Conservation (phyloP, 2,797 vertebrate genomes). For the Heterohyrax brucei region DNA sequence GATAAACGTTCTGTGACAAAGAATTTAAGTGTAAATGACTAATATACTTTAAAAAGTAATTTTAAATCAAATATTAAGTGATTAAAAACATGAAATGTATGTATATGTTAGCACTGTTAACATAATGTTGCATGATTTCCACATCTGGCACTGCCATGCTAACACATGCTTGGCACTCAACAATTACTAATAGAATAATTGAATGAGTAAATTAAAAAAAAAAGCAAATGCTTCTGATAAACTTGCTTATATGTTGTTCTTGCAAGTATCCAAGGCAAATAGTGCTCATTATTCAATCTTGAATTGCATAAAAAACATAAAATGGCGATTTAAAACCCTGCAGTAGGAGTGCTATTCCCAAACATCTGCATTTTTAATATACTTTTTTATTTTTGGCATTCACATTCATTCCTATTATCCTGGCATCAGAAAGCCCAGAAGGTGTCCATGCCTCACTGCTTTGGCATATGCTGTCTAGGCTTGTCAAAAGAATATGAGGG, state of each 20-base stretch:
- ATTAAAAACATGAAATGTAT: not conserved
- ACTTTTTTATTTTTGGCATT: constrained; percentile 3
- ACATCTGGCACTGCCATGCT: not conserved
- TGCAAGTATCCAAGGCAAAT: constrained; percentile 38
- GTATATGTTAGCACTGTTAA: not conserved
- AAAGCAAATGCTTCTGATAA: constrained; percentile 32
- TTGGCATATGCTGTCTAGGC: constrained; percentile 71
- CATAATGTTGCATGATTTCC: not conserved
- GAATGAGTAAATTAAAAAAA: not conserved
- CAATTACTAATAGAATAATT: not conserved
- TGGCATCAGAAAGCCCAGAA: constrained; percentile 68
- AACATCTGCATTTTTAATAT: constrained; percentile 42
- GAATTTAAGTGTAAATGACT: not conserved
- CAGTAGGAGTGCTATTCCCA: not conserved
- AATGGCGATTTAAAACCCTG: not conserved
- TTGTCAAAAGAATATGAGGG: constrained; percentile 66
- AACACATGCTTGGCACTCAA: not conserved
- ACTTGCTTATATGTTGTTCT: not conserved
- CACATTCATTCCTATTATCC: constrained; percentile 73
- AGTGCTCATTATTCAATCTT: not conserved
- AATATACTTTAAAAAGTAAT: constrained; percentile 5
- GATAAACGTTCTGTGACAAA: not conserved
- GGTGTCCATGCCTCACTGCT: constrained; percentile 56
- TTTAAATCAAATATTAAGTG: not conserved
- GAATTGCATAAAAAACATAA: not conserved